These are phyloP conservation scores for Amphipoea lucens DNA, from an alignment of 2,888 invertebrate species.

Conservation along the genomic window DNA sequence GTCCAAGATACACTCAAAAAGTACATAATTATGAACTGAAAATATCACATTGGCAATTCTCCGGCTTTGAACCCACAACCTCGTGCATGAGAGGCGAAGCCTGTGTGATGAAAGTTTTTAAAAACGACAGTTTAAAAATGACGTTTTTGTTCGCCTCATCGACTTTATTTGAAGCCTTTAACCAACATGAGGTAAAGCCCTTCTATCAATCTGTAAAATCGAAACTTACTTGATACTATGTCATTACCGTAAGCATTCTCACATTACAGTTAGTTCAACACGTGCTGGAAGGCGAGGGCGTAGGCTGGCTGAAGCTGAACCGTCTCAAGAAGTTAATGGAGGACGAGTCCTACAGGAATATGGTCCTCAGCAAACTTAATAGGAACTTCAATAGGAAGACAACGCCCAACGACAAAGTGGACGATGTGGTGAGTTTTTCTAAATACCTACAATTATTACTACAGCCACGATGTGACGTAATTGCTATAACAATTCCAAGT, in stretches of 20 bases:
- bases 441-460: not conserved
- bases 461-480: not conserved
- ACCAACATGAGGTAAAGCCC: not conserved
- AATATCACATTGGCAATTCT: not conserved
- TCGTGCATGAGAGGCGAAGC: not conserved
- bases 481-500: not conserved
- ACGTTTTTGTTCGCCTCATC: not conserved
- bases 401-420: slow-evolving; percentile 98
- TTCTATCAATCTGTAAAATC: not conserved
- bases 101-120: not conserved
- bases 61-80: not conserved
- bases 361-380: slow-evolving; percentile 98
- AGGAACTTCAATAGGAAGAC: slow-evolving; percentile 97
- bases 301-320: slow-evolving; percentile 98
- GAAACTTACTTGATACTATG: not conserved
- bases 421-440: slow-evolving; percentile 95
- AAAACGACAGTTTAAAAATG: not conserved
- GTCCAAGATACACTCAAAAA: not conserved
- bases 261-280: slow-evolving; percentile 92
- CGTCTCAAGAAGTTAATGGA: slow-evolving; percentile 99
- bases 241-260: not conserved
- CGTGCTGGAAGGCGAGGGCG: slow-evolving; percentile 97
- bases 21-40: not conserved
- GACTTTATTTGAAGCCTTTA: too few relatives aligned
- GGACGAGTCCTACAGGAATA: slow-evolving; percentile 99